Evolutionary conservation across 1,140 invertebrate genomes (phyloP), one percentile per base, ranked within the genome.

Genomic region (Lepidurus apus): DNA sequence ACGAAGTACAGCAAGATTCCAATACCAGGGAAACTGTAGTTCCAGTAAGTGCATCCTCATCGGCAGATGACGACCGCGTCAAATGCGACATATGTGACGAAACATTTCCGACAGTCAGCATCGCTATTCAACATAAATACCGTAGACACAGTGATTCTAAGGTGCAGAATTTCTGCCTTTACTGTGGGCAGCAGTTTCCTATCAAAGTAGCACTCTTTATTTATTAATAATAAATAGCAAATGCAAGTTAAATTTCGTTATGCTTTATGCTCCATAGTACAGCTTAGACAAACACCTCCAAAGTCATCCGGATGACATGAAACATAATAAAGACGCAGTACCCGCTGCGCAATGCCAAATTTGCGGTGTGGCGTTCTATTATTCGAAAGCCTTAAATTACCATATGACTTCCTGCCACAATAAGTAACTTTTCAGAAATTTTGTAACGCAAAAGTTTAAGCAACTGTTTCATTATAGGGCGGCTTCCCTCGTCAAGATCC

Each of bases 111-210:
- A 87, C 87, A 6, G 89, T 90, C 77, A 89, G 89, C 1, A 86
- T 87, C 79, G 90, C 90, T 1, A 91, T 91, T 79, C 88, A 89
- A 79, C 90, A 91, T 83, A 90, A 90, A 83, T 91, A 90, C 82
- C 89, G 88, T 82, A 85, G 89, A 74, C 90, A 91, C 83, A 89
- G 89, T 13, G 87, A 90, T 78, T 87, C 87, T 79, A 86, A 87
- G 34, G 84, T 87, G 2, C 91, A 91, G 83, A 87, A 90, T 84
- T 91, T 89, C 83, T 91, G 90, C 78, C 85, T 87, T 10, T 88
- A 88, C 84, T 91, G 90, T 84, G 90, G 90, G 7, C 90, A 89
- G 86, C 89, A 90, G 77, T 91, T 91, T 84, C 89, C 90, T 43
- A 84, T 91, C 81, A 90, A 90, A 86, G 90, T 90, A 86, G 89